Conservation (phyloP, 2,113 vertebrate species). For the Cepphus grylle region DNA sequence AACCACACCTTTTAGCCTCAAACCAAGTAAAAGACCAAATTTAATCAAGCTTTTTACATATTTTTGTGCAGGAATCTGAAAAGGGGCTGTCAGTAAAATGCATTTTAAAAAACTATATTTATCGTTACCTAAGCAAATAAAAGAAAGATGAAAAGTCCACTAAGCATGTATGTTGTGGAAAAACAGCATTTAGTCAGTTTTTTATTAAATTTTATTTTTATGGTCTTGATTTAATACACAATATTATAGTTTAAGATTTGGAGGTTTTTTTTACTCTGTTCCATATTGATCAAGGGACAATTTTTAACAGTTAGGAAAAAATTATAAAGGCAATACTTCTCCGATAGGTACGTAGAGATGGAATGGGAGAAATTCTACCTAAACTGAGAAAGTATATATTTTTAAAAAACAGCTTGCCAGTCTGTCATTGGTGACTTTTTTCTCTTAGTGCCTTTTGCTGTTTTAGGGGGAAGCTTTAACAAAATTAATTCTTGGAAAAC, state of each 20-base stretch:
- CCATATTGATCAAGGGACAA: not conserved
- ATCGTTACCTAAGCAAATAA: not conserved
- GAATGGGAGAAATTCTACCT: not conserved
- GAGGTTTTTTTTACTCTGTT: not conserved
- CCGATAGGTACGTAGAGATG: not conserved
- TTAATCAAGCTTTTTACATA: not conserved
- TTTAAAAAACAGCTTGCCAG: not conserved
- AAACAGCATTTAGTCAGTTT: not conserved
- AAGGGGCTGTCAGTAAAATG: not conserved
- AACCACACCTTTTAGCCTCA: not conserved
- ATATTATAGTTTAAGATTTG: not conserved
- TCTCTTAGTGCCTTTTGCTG: constrained; percentile 21
- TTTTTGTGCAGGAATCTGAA: not conserved
- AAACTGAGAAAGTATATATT: not conserved
- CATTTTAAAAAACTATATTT: not conserved
- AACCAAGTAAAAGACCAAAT: not conserved
- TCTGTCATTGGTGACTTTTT: not conserved
- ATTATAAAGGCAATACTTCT: not conserved
- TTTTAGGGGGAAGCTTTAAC: not conserved
- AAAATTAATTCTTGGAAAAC: not conserved
- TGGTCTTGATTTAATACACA: not conserved
- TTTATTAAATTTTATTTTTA: not conserved
- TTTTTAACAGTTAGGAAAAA: not conserved
- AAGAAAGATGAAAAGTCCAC: not conserved
- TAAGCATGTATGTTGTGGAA: not conserved